phyloP scores from a whole-genome alignment of 2,113 vertebrate genomes.

The Orcinus orca region DNA sequence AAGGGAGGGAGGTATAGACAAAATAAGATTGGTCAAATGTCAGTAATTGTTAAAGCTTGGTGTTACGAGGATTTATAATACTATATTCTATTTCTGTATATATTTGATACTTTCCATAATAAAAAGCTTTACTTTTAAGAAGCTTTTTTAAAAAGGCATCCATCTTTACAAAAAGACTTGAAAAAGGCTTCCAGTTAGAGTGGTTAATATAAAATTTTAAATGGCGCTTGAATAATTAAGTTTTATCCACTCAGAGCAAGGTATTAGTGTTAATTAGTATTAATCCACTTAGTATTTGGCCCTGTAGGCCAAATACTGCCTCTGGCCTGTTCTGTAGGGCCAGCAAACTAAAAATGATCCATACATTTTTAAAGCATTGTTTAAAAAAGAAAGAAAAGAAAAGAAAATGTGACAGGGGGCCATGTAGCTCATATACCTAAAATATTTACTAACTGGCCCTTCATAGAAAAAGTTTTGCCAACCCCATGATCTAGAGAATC shows the following conservation, averaged over 20 bases:
- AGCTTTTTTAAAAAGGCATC: not conserved
- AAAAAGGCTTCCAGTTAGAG: not conserved
- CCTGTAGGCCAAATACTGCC: not conserved
- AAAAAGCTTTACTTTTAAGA: not conserved
- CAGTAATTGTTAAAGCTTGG: not conserved
- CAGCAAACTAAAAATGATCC: not conserved
- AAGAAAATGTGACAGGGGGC: not conserved
- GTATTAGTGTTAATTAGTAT: too few species aligned
- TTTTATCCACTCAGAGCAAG: not conserved
- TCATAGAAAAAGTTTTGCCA: not conserved
- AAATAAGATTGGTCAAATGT: not conserved
- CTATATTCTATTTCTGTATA: not conserved
- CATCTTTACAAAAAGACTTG: not conserved
- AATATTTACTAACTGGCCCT: not conserved
- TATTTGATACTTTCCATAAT: not conserved
- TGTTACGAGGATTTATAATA: not conserved
- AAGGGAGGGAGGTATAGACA: not conserved
- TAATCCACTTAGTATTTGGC: too few species aligned
- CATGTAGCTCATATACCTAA: not conserved
- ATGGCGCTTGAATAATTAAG: not conserved
- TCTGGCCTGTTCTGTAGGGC: not conserved
- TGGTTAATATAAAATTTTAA: conserved; percentile 10
- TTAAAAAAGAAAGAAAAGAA: not conserved
- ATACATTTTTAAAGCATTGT: not conserved
- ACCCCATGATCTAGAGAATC: not conserved